Evolutionary conservation across 2,888 invertebrate species (phyloP), one percentile per base, ranked within the genome.

Genomic region (Acrocera orbiculus): DNA sequence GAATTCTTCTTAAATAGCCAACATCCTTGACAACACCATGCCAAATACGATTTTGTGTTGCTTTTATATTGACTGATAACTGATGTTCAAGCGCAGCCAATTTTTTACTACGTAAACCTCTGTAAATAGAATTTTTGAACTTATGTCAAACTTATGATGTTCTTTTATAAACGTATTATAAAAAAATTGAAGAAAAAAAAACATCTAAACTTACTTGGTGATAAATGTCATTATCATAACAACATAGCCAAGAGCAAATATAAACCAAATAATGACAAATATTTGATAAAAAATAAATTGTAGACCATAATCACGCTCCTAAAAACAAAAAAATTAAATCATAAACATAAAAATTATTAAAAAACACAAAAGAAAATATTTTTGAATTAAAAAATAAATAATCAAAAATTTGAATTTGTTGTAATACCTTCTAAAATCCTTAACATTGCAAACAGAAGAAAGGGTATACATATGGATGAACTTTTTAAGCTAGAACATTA

Each of bases 191-290:
- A 14, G 15, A 10, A 13, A 25, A n/a, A 23, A 10, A 6, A 22
- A 4, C 23, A 34, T 24, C 13, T 14, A 34, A 38, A 48, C 53
- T 56, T 48, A 60, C 60, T 59, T 55, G 8, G 82, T 76, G 43
- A 87, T 81, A 50, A 85, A 86, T 2, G 81, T 80, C 45, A 86
- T 70, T 28, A 86, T 73, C 89, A 90, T 90, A 16, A 87, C 74
- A 27, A 87, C 70, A 56, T 90, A 90, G 1, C 89, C 89, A 41
- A 90, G 66, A 0, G 90, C 89, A 49, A 87, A 86, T 39, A 87
- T 82, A 34, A 90, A 83, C 90, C 90, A 90, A 16, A 80, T 58
- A 20, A 89, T 73, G 1, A 89, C 65, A 46, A 82, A 80, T 38
- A 78, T 69, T 58, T 87, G 75, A 61, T 90, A 90, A 3, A 76